Evolutionary conservation across 2,113 vertebrate genomes (phyloP), one percentile per base, ranked within the genome.

Genomic region (Sitta europaea): DNA sequence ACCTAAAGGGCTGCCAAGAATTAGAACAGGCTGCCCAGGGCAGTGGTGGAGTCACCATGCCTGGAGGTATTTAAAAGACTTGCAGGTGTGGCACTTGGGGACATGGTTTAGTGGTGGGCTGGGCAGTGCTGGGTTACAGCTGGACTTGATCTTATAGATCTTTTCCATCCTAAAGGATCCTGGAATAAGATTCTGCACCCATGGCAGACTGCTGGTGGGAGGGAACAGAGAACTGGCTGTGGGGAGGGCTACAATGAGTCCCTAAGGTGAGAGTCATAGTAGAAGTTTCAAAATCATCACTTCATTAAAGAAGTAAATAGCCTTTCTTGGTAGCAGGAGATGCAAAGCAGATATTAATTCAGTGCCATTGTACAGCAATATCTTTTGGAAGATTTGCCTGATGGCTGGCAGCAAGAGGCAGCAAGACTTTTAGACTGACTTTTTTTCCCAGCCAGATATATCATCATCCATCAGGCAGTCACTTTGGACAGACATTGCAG

Each of bases 401-500:
- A 86, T 67, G 72, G 93, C 82, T 95, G 75, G n/a, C 90, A 95
- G 93, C 48, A 58, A 95, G 88, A 71, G n/a, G n/a, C n/a, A n/a
- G n/a, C n/a, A n/a, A n/a, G n/a, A n/a, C 82, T 90, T 86, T 81
- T 68, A 90, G 91, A 93, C 77, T 59, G 85, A 33, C 42, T 71
- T 95, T 80, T 86, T 77, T 77, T 45, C 50, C 3, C 21, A 96
- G 63, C 55, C 86, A 95, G 75, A 55, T 83, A 35, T 45, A 54
- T 74, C 68, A 75, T 86, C 90, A 88, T 90, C 93, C 82, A 93
- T 90, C 92, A 95, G 93, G 51, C 81, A 96, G 82, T 93, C 92
- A 88, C 92, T 95, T 93, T 96, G 86, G 55, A 59, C 81, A 94
- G 88, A 96, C 92, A 93, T 93, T 96, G 92, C 79, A 81, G 92